Evolutionary conservation across 2,888 invertebrate species (phyloP), one percentile per base, ranked within the genome.

Genomic region (Xestoiulus laeticollis): DNA sequence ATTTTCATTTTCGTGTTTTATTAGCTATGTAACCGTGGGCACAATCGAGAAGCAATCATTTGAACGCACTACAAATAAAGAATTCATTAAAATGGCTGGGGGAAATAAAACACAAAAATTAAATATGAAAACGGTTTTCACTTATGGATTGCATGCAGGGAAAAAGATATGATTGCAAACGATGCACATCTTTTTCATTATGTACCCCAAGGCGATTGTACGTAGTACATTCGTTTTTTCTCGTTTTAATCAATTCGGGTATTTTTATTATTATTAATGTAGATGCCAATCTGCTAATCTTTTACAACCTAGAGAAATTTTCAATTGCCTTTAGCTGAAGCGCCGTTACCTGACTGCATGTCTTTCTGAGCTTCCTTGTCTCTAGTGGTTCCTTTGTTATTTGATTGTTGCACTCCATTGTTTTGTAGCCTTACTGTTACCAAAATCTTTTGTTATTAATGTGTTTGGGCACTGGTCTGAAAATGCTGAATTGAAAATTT

Each of bases 21-120:
- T 59, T 59, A 59, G n/a, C 59, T 5, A n/a, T 59, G 19, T 59
- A 59, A 59, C 59, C 59, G 59, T n/a, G 8, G 59, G 59, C 59
- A 59, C 19, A 19, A 59, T 59, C 59, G 59, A 59, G n/a, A n/a
- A 3, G 59, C n/a, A 59, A 59, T 59, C 59, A 59, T 59, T 59
- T 59, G 59, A 59, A 59, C 59, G 59, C 59, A 1, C 59, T 19
- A n/a, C 22, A 59, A 59, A 59, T 59, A 59, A 59, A 19, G 59
- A n/a, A 59, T 59, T 59, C 59, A 59, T 59, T 59, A 59, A 59
- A 59, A 59, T n/a, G 59, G 59, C 59, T n/a, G 59, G n/a, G n/a
- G 59, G 59, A 59, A 6, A n/a, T 59, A 59, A 59, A 59, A n/a
- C 59, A 3, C n/a, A 19, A 19, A 59, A 59, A 19, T 59, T 59